Conservation (phyloP, 2,888 invertebrate species). For the Drosophila bunnanda region DNA sequence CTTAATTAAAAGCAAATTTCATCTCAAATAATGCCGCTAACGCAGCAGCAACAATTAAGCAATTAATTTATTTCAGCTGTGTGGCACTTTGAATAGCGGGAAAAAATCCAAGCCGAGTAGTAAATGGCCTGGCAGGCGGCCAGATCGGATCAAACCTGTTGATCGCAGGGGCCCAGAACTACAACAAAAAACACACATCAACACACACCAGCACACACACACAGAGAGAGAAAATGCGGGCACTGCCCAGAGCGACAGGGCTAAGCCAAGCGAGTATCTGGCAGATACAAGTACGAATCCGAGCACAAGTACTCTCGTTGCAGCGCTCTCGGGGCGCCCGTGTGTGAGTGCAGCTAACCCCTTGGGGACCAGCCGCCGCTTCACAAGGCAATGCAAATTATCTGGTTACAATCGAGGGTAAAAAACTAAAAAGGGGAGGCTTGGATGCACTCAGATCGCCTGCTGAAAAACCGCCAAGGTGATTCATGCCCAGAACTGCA, state of each 20-base stretch:
- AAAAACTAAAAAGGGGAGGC: slow-evolving; percentile 16
- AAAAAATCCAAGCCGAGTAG: slow-evolving; percentile 55
- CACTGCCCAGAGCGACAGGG: slow-evolving; percentile 33
- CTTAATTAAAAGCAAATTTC: slow-evolving; percentile 76
- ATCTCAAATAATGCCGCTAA: slow-evolving; percentile 68
- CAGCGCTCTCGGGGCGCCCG: background rate
- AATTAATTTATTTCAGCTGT: slow-evolving; percentile 71
- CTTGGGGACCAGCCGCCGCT: slow-evolving; percentile 22
- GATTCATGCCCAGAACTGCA: slow-evolving; percentile 25
- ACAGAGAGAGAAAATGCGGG: slow-evolving; percentile 33
- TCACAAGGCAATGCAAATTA: slow-evolving; percentile 40
- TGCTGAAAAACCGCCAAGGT: slow-evolving; percentile 27
- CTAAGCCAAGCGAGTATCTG: slow-evolving; percentile 32
- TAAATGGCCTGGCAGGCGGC: slow-evolving; percentile 33
- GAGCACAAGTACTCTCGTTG: background rate
- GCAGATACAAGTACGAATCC: slow-evolving; percentile 14
- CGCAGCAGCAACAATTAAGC: slow-evolving; percentile 68
- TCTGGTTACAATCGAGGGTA: slow-evolving; percentile 19
- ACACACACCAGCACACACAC: too few species aligned
- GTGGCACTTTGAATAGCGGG: slow-evolving; percentile 59
- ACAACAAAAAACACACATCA: background rate
- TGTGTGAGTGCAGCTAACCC: slow-evolving; percentile 10
- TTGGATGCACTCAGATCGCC: slow-evolving; percentile 31
- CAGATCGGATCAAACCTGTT: slow-evolving; percentile 67
- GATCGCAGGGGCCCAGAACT: slow-evolving; percentile 47